Evolutionary conservation across 2,888 invertebrate genomes (phyloP), one percentile per base, ranked within the genome.

Genomic region (Andrena marginata): DNA sequence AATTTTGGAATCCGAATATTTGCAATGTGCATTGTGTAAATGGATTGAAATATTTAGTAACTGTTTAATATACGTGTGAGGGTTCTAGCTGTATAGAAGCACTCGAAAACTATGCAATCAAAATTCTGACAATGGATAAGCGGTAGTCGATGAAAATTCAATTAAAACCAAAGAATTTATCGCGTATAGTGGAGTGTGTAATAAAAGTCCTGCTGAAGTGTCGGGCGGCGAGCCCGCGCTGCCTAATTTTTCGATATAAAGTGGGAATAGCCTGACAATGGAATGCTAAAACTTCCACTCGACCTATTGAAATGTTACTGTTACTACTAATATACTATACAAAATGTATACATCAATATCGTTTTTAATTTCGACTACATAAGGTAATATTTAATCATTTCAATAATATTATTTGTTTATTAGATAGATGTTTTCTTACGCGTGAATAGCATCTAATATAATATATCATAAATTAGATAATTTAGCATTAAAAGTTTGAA

Each of bases 151-250:
- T 69, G 64, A 67, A 71, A 77, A 72, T 67, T 72, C 51, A 48
- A 72, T 80, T 71, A 67, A 72, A 72, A 48, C 62, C 54, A 48
- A 80, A 68, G 71, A 67, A 80, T 77, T 80, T 80, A 80, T 80
- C 67, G 67, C 26, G 8, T 20, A n/a, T 7, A 26, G 33, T n/a
- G 54, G n/a, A 65, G 62, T 20, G 48, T 29, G 70, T 35, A 51
- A 80, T 70, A 48, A 80, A 77, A 69, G 59, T 70, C 31, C 49
- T 49, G 31, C 20, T 16, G 13, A 35, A 70, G 33, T 31, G 54
- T 29, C 33, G 60, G 42, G 2, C 13, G 31, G 51, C 1, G 13
- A 33, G 31, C 8, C 8, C 3, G 31, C 23, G 56, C n/a, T 31
- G 54, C 63, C 56, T n/a, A 26, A 64, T 56, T 64, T 64, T 72